phyloP scores from a whole-genome alignment of 2,888 invertebrate species.

The Plebejus anna region DNA sequence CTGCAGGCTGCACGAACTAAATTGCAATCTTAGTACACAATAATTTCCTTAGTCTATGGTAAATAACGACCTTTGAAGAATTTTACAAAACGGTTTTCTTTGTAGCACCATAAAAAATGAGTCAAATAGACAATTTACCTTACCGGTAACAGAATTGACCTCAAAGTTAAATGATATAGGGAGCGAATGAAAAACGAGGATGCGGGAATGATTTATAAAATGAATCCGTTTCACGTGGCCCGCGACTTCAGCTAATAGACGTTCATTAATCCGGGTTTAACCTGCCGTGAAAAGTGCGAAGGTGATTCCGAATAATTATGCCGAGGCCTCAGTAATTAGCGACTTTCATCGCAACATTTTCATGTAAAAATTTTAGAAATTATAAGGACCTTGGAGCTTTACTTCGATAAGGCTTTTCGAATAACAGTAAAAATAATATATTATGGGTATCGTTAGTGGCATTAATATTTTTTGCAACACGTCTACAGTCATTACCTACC shows the following conservation, averaged over 20 bases:
- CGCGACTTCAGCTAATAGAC: slow-evolving; percentile 27
- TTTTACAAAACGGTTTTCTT: too few species aligned
- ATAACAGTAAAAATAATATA: not conserved
- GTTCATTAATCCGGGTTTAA: slow-evolving; percentile 33
- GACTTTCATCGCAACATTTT: not conserved
- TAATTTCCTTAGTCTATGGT: too few species aligned
- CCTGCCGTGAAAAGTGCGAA: slow-evolving; percentile 29
- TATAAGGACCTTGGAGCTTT: not conserved
- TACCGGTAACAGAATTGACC: not conserved
- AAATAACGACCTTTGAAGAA: too few species aligned
- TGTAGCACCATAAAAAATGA: not conserved
- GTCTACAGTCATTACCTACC: too few species aligned
- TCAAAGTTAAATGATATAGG: not conserved
- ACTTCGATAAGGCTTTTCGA: not conserved
- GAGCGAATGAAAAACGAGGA: slow-evolving; percentile 1
- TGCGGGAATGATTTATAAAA: not conserved
- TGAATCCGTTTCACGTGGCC: not conserved
- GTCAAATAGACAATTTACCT: not conserved
- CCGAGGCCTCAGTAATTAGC: slow-evolving; percentile 14
- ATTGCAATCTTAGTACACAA: too few species aligned
- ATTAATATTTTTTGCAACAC: too few species aligned
- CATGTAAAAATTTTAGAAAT: slow-evolving; percentile 9
- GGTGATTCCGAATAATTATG: slow-evolving; percentile 31
- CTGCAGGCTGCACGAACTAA: too few species aligned
- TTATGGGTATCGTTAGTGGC: too few species aligned